Percentiles rank a stretch among this genome's conserved stretches.
Evolutionary conservation across 2,888 invertebrate species (phyloP).

Genomic region (Mellilla xanthometata): DNA sequence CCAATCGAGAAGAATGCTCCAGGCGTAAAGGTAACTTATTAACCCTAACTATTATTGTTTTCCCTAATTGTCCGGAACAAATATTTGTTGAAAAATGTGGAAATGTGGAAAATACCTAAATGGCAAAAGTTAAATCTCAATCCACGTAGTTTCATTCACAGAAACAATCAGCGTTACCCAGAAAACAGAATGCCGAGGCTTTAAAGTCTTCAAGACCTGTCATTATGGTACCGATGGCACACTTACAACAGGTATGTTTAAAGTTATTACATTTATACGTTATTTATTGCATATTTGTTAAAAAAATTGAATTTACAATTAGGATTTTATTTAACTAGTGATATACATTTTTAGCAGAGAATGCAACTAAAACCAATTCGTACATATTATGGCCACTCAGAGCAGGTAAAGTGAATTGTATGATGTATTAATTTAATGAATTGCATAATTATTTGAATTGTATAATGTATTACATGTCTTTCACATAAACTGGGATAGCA

Average conservation of each 20-base stretch:
- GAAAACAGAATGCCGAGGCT: conserved; percentile 29
- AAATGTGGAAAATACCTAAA: too few relatives aligned
- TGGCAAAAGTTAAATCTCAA: too few relatives aligned
- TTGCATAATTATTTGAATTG: too few relatives aligned
- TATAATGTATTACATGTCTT: too few relatives aligned
- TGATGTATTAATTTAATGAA: too few relatives aligned
- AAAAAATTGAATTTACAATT: too few relatives aligned
- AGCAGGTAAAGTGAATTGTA: conserved; percentile 47
- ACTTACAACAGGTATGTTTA: conserved; percentile 29
- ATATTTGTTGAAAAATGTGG: too few relatives aligned
- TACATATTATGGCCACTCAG: conserved; percentile 36
- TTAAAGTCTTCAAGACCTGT: conserved; percentile 34
- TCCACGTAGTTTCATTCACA: too few relatives aligned
- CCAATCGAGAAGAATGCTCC: conserved; percentile 11
- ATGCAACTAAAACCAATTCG: conserved; percentile 12
- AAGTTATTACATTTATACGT: conserved; percentile 2
- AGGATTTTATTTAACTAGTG: too few relatives aligned
- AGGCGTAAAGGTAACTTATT: conserved; percentile 15
- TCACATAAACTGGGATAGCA: too few relatives aligned
- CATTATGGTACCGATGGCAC: conserved; percentile 44
- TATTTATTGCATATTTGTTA: conserved; percentile 1
- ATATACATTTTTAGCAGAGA: too few relatives aligned
- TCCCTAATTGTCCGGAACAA: too few relatives aligned
- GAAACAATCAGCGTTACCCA: conserved; percentile 42
- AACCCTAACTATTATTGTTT: background rate